Evolutionary conservation across 2,113 vertebrate species (phyloP).

Genomic region (Macquaria ambigua): DNA sequence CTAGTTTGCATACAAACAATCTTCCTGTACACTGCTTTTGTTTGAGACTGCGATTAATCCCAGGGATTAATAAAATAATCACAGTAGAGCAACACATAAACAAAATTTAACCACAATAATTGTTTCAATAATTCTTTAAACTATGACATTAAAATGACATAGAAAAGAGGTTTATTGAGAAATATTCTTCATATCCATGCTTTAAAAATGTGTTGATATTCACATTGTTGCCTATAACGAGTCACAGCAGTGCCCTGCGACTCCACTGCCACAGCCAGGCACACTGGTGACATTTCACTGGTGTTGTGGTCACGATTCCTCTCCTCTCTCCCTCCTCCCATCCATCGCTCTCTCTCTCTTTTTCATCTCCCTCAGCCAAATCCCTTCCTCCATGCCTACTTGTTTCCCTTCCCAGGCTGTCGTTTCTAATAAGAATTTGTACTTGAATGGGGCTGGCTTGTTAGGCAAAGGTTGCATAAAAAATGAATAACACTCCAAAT

Average conservation of each 20-base stretch:
- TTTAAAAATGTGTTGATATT: conserved; percentile 4
- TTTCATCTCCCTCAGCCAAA: conserved; percentile 43
- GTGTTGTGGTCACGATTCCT: conserved; percentile 53
- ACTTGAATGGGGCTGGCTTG: conserved; percentile 40
- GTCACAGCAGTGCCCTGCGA: conserved; percentile 39
- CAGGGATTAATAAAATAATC: neutral
- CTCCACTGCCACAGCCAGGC: conserved; percentile 34
- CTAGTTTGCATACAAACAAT: neutral
- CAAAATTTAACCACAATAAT: neutral
- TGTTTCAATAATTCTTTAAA: neutral
- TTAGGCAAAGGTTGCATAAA: conserved; percentile 47
- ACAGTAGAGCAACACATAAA: conserved; percentile 4
- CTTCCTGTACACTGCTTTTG: neutral
- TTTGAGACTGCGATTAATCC: neutral
- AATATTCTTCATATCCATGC: no score
- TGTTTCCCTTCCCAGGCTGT: conserved; percentile 56
- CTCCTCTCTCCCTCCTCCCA: conserved; percentile 38
- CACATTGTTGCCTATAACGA: neutral
- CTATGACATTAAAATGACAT: neutral
- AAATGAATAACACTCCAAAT: conserved; percentile 31
- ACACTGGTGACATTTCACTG: conserved; percentile 61
- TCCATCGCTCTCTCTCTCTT: conserved; percentile 11
- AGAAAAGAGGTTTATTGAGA: neutral
- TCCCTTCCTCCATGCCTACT: conserved; percentile 29
- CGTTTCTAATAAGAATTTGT: conserved; percentile 50